Evolutionary conservation across 2,888 invertebrate genomes (phyloP), one percentile per base, ranked within the genome.

Genomic region (Epirrhoe alternata): DNA sequence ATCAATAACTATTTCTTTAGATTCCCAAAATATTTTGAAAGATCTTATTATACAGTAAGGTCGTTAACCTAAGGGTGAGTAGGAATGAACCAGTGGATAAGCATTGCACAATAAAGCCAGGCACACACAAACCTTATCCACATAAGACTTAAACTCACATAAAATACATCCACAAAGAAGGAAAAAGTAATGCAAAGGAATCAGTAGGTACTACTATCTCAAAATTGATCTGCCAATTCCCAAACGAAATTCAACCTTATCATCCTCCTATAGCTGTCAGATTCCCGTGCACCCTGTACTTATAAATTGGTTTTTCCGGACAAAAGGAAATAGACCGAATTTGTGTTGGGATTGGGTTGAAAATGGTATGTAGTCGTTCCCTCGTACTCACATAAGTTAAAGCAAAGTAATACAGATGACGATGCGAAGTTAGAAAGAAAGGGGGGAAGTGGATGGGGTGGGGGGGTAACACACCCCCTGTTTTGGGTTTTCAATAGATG

Each of bases 401-500:
- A 85, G 89, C 90, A 89, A 90, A 92, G 92, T 91, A 92, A 92
- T 92, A 92, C 87, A 89, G 88, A 91, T 92, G 92, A 91, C 92
- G 92, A 90, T 88, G 92, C 90, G 88, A 92, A 92, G 87, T 92
- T 91, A 89, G 91, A 90, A 92, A 92, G 92, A 92, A 92, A 90
- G 88, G 92, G 92, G 91, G 86, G 89, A 24, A 85, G 86, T 5
- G 51, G 30, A 87, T 87, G 86, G 86, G 86, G 83, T 67, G 66
- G 76, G 80, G 24, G 79, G 76, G 79, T 72, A 73, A 79, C 81
- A 78, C 81, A 81, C 87, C 86, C 89, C 90, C 91, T 89, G 92
- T 92, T 93, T 92, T 84, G 92, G 92, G 89, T 88, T 90, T 92
- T 93, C 92, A 93, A 92, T 92, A 90, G 93, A 90, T 90, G 91